Evolutionary conservation across 2,888 invertebrate genomes (phyloP).

Genomic region (Actias luna): DNA sequence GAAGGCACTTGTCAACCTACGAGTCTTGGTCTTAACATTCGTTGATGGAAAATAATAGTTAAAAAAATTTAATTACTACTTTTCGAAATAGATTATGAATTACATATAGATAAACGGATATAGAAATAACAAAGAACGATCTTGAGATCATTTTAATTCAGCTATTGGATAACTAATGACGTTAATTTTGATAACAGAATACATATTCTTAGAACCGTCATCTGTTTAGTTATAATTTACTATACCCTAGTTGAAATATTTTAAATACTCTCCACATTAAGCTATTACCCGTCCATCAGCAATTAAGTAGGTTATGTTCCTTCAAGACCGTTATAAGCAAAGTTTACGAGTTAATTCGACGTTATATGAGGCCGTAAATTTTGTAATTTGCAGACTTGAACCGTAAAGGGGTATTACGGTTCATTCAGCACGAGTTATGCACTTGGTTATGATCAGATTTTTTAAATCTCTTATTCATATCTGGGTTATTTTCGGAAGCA

Average conservation of each 20-base stretch:
- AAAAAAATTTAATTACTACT: too few species aligned
- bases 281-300: slow-evolving; percentile 3
- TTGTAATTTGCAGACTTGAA: slow-evolving; percentile 25
- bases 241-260: neutral
- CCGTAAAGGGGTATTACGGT: slow-evolving; percentile 21
- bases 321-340: slow-evolving; percentile 20
- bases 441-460: neutral
- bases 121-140: too few species aligned
- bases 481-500: too few species aligned
- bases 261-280: neutral
- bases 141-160: too few species aligned
- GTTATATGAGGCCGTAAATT: slow-evolving; percentile 25
- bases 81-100: too few species aligned
- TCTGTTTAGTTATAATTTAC: neutral
- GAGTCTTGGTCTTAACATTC: too few species aligned
- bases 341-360: slow-evolving; percentile 27
- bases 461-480: neutral
- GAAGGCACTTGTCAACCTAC: too few species aligned
- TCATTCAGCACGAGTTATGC: neutral
- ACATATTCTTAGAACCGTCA: too few species aligned
- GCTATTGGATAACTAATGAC: too few species aligned
- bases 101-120: too few species aligned
- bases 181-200: too few species aligned
- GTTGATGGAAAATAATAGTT: too few species aligned
- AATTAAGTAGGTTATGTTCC: slow-evolving; percentile 1